Evolutionary conservation across 2,797 vertebrate species (phyloP).

Genomic region (Pipistrellus nathusii): DNA sequence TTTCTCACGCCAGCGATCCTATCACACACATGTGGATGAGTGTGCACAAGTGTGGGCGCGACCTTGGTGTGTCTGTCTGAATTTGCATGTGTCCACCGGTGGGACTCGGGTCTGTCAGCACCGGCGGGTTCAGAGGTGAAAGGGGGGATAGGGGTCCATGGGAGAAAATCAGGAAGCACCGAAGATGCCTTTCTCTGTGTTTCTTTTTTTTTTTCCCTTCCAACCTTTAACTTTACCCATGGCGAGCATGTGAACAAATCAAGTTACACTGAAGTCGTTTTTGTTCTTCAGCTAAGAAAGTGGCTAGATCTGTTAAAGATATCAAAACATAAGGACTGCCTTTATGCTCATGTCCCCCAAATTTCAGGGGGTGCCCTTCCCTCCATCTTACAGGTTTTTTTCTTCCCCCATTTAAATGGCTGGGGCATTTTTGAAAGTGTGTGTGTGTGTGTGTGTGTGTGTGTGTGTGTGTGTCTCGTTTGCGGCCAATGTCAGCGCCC

Average conservation of each 20-base stretch:
- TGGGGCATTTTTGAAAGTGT: neutral
- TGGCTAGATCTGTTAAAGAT: neutral
- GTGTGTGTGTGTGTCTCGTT: conserved; percentile 44
- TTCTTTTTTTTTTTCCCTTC: neutral
- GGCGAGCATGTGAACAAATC: conserved; percentile 27
- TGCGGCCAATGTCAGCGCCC: conserved; percentile 19
- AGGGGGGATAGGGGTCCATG: neutral
- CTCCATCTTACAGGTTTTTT: neutral
- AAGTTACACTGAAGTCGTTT: conserved; percentile 31
- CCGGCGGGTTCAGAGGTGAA: conserved; percentile 29
- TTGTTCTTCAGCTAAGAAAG: conserved; percentile 56
- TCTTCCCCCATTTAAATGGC: neutral
- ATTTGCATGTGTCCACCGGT: conserved; percentile 66
- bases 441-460: no score
- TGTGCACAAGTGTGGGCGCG: conserved; percentile 65
- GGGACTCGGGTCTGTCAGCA: conserved; percentile 49
- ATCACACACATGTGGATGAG: conserved; percentile 78
- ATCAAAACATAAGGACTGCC: conserved; percentile 4
- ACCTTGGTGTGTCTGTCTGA: conserved; percentile 64
- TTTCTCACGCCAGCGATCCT: conserved; percentile 81
- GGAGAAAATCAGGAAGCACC: neutral
- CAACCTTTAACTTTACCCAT: conserved; percentile 25
- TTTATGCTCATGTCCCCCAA: neutral
- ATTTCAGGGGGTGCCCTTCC: neutral
- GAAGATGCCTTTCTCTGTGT: neutral